Base-by-base conservation (phyloP, 2,888 invertebrate genomes). In the Agonopterix arenella region DNA sequence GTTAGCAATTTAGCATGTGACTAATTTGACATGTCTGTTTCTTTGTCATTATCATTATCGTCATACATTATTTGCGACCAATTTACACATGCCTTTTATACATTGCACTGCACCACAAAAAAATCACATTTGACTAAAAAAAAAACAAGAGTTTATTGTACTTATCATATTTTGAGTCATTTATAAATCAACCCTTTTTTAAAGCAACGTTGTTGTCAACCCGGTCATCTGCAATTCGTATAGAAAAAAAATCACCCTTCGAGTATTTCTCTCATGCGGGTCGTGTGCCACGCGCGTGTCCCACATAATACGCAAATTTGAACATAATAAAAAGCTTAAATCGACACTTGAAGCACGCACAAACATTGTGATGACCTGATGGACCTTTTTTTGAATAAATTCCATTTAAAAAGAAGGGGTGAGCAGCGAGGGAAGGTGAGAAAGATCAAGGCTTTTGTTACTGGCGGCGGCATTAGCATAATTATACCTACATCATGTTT, bases 281-380 rank as follows among this genome's bases (percentile, higher is more conserved):
- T 84, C 88, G 83, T 77, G 86, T 88, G 88, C 61, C 51, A 40
- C 40, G 69, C 85, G 80, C 85, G 86, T 88, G 88, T 80, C 84
- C 83, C 84, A 68, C 80, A 85, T 88, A 70, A 66, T 68, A 78
- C 76, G 79, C 79, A 72, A 84, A 83, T 84, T 82, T 76, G 64
- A 79, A 69, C 73, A 75, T 66, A 73, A 73, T 80, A 76, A 77
- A 78, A 76, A 66, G 67, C 66, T 73, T 62, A 67, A 74, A 72
- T 70, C 66, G 70, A 73, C 72, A 73, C 79, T 79, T 65, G 63
- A 76, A 71, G 69, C 73, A 68, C 59, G 68, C 60, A 69, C 66
- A 61, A 68, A 70, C 69, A 71, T 52, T 58, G 60, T 67, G 70
- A 79, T 72, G 70, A 69, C 61, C 61, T 45, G 40, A 40, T 40